Base-by-base conservation (phyloP, 2,797 vertebrate genomes). In the Sciurus carolinensis region DNA sequence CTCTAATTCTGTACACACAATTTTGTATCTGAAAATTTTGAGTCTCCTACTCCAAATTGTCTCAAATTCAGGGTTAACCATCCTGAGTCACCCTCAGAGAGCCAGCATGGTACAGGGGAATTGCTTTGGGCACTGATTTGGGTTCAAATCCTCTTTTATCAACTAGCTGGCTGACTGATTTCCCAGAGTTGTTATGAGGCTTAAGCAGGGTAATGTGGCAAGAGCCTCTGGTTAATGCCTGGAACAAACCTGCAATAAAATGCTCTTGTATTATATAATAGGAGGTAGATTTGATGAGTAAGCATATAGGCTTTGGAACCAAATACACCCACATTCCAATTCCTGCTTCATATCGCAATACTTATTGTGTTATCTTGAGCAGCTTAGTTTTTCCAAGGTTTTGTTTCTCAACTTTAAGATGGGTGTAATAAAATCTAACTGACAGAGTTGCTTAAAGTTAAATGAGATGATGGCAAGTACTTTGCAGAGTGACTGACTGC, bases 391-490 rank as follows among this genome's bases (percentile, higher is more conserved):
- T 91, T 89, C 75, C 4, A 44, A 95, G 59, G 26, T 28, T 90
- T 91, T 80, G 44, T 80, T 79, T 84, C 57, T 88, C 82, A 71
- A 89, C 71, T 92, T 69, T 91, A 91, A 77, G n/a, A 7, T 22
- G n/a, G 26, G 4, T 7, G 33, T 17, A 24, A 2, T 59, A 82
- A 73, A 86, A 89, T 36, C 64, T 82, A 75, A 67, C 44, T 44
- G 24, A 66, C 3, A 85, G 18, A 26, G 9, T 57, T 59, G 24
- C 67, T 95, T 62, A 85, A 96, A 47, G 66, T 69, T 84, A 62
- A 94, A 80, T 66, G 42, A 85, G 42, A 94, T 71, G 36, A 39
- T 44, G 1, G 75, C 83, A 95, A 85, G 22, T 79, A 5, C 57
- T 96, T 52, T 69, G 52, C 2, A 67, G 69, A 71, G 52, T 22